Evolutionary conservation across 2,888 invertebrate species (phyloP).

Genomic region (Gibbula magus): DNA sequence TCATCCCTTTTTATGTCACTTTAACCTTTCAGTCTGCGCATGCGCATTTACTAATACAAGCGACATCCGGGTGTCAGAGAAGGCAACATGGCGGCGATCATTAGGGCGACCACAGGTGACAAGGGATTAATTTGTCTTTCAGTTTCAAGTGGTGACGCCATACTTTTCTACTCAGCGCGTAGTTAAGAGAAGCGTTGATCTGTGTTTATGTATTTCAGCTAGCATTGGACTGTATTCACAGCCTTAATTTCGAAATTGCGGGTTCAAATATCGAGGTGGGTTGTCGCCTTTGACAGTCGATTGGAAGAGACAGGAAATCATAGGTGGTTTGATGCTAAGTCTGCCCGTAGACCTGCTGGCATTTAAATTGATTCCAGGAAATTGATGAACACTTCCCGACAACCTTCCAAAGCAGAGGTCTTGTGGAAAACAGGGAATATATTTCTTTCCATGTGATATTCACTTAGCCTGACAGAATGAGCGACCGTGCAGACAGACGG

Average conservation of each 20-base stretch:
- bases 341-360: too few relatives aligned
- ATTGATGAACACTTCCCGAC: too few relatives aligned
- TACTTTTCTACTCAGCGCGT: background rate
- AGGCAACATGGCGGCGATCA: constrained; percentile 22
- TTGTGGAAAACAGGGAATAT: background rate
- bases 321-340: too few relatives aligned
- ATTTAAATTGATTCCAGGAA: too few relatives aligned
- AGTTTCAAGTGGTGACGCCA: background rate
- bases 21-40: background rate
- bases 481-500: constrained; percentile 72
- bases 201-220: too few relatives aligned
- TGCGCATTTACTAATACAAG: background rate
- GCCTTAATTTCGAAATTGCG: too few relatives aligned
- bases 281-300: too few relatives aligned
- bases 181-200: too few relatives aligned
- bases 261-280: too few relatives aligned
- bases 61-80: constrained; percentile 22
- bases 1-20: constrained; percentile 7
- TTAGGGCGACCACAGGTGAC: constrained; percentile 2
- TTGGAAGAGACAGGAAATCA: too few relatives aligned
- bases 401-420: too few relatives aligned
- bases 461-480: constrained; percentile 4
- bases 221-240: too few relatives aligned
- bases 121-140: constrained; percentile 10
- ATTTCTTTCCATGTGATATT: constrained; percentile 1